These are phyloP conservation scores for Thamnophis sirtalis DNA, from an alignment of 2,113 vertebrate genomes.

Conservation along the genomic window DNA sequence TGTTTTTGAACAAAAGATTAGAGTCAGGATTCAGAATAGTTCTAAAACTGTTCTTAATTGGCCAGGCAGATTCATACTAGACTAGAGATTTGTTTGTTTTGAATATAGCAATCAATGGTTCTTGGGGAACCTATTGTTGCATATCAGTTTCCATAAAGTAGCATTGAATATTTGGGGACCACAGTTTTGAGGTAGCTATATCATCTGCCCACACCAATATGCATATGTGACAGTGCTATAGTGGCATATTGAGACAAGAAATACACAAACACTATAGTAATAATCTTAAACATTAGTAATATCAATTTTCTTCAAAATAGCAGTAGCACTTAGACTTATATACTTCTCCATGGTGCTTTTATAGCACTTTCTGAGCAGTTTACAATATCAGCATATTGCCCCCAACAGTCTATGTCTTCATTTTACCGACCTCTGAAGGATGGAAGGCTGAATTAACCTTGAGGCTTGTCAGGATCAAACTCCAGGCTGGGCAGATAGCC, in stretches of 20 bases:
- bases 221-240: background rate
- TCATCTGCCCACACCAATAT: background rate
- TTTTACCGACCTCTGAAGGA: background rate
- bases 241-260: background rate
- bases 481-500: background rate
- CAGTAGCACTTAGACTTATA: background rate
- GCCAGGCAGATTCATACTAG: background rate
- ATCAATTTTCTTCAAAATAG: background rate
- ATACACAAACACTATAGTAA: background rate
- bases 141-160: background rate
- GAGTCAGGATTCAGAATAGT: background rate
- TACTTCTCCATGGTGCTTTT: background rate
- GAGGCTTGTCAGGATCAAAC: background rate
- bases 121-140: background rate
- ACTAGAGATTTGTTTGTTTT: background rate
- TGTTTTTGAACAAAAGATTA: background rate
- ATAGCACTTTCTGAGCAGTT: background rate
- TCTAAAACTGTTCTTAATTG: background rate
- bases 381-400: background rate
- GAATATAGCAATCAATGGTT: background rate
- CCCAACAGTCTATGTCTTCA: background rate
- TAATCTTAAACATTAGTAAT: background rate
- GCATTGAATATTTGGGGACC: background rate
- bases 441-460: background rate
- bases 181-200: background rate